phyloP scores from a whole-genome alignment of 2,888 invertebrate species.

The Tortrix viridana region DNA sequence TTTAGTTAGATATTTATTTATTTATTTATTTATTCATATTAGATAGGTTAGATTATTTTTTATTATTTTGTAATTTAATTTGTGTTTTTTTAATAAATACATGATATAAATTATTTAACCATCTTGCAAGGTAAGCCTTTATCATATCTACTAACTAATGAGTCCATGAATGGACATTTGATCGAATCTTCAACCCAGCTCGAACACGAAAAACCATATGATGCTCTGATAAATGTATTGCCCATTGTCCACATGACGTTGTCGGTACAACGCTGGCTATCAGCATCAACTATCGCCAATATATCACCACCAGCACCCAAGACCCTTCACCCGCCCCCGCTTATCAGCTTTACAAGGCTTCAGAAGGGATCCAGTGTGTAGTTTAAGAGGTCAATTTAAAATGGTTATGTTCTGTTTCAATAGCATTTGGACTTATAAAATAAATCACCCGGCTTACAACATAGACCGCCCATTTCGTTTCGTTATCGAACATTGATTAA shows the following conservation, averaged over 20 bases:
- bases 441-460: constrained; percentile 71
- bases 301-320: constrained; percentile 49
- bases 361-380: constrained; percentile 11
- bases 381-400: constrained; percentile 40
- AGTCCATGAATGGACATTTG: constrained; percentile 23
- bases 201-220: constrained; percentile 47
- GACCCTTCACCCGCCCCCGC: constrained; percentile 44
- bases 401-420: constrained; percentile 56
- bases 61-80: too few species aligned
- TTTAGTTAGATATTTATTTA: too few species aligned
- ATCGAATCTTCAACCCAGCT: constrained; percentile 37
- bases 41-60: too few species aligned
- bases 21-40: too few species aligned
- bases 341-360: constrained; percentile 17
- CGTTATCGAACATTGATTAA: constrained; percentile 80
- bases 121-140: background rate
- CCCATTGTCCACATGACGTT: constrained; percentile 62
- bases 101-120: too few species aligned
- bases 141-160: constrained; percentile 18
- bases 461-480: constrained; percentile 73
- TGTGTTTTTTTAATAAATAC: too few species aligned
- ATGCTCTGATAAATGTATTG: constrained; percentile 61
- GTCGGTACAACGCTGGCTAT: constrained; percentile 62
- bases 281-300: constrained; percentile 66
- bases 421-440: constrained; percentile 63